A percentile compares a stretch with the other conserved stretches of the same genome.
phyloP scores from a whole-genome alignment of 2,797 vertebrate species.

The Steatocranus sp. region DNA sequence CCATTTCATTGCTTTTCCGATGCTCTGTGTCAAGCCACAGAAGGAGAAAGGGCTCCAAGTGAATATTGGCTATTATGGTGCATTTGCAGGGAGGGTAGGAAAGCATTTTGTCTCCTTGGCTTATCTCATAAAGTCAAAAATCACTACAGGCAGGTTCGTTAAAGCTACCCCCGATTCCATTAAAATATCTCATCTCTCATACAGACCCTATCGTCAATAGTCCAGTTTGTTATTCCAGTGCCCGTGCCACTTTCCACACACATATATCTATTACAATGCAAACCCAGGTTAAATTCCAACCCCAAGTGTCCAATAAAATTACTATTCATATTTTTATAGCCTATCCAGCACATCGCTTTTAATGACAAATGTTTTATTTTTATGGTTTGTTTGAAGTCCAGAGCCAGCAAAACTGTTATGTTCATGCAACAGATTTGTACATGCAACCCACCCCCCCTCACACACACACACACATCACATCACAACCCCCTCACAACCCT shows the following conservation, averaged over 20 bases:
- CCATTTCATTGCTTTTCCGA: conserved; percentile 57
- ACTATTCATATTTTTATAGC: conserved; percentile 49
- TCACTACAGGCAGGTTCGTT: conserved; percentile 50
- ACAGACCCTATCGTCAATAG: conserved; percentile 24
- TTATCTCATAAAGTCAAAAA: conserved; percentile 51
- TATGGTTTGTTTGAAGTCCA: conserved; percentile 31
- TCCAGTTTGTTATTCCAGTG: conserved; percentile 21
- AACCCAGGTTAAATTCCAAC: conserved; percentile 42
- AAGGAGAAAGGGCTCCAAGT: conserved; percentile 42
- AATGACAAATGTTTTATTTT: conserved; percentile 43
- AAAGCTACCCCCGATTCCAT: conserved; percentile 32
- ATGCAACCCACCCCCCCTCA: neutral
- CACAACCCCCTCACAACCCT: neutral
- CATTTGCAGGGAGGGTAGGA: conserved; percentile 24
- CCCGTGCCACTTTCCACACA: conserved; percentile 29
- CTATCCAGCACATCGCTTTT: conserved; percentile 49
- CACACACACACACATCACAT: neutral
- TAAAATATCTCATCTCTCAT: conserved; percentile 38
- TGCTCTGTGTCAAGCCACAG: conserved; percentile 45
- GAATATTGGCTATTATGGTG: conserved; percentile 37
- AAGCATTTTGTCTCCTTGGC: conserved; percentile 53
- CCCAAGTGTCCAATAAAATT: conserved; percentile 37
- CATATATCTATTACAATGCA: conserved; percentile 19
- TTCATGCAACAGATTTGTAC: conserved; percentile 8
- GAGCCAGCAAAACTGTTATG: conserved; percentile 23